Evolutionary conservation across 2,888 invertebrate genomes (phyloP).

Genomic region (Silvanus unidentatus): DNA sequence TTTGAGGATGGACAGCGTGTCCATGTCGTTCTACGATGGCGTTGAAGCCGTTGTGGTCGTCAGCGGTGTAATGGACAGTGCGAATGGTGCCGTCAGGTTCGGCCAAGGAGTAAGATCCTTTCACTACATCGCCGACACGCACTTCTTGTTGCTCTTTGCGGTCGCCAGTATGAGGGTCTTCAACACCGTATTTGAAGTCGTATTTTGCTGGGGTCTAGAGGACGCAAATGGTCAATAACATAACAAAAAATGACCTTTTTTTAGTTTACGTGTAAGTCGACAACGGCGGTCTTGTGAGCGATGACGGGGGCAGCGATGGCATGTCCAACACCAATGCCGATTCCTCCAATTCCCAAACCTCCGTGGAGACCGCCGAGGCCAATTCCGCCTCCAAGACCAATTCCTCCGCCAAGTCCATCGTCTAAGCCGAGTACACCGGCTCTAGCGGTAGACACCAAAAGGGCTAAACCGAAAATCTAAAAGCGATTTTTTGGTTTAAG

Average conservation of each 20-base stretch:
- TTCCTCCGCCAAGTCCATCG: too few relatives aligned
- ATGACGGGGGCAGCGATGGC: not conserved
- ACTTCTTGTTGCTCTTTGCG: constrained; percentile 51
- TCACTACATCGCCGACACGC: constrained; percentile 54
- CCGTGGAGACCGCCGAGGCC: not conserved
- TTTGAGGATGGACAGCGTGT: constrained; percentile 21
- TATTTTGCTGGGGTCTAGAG: constrained; percentile 25
- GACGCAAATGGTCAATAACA: too few relatives aligned
- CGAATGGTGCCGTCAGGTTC: constrained; percentile 59
- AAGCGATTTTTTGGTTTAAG: constrained; percentile 6
- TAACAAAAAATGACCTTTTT: not conserved
- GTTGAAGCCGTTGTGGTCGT: constrained; percentile 57
- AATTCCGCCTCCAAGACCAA: too few relatives aligned
- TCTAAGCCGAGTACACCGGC: constrained; percentile 10
- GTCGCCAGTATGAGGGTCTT: constrained; percentile 54
- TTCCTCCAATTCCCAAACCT: constrained; percentile 6
- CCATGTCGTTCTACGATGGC: constrained; percentile 37
- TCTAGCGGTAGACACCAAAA: constrained; percentile 18
- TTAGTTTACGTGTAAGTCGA: constrained; percentile 12
- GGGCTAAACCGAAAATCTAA: constrained; percentile 19
- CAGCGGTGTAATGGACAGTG: constrained; percentile 58
- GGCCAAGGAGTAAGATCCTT: constrained; percentile 57
- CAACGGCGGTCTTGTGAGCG: constrained; percentile 6
- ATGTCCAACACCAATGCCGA: not conserved
- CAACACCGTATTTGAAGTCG: constrained; percentile 50